Percentiles rank a stretch among this genome's conserved stretches.
Evolutionary conservation across 2,797 vertebrate species (phyloP).

Genomic region (Potorous gilbertii): DNA sequence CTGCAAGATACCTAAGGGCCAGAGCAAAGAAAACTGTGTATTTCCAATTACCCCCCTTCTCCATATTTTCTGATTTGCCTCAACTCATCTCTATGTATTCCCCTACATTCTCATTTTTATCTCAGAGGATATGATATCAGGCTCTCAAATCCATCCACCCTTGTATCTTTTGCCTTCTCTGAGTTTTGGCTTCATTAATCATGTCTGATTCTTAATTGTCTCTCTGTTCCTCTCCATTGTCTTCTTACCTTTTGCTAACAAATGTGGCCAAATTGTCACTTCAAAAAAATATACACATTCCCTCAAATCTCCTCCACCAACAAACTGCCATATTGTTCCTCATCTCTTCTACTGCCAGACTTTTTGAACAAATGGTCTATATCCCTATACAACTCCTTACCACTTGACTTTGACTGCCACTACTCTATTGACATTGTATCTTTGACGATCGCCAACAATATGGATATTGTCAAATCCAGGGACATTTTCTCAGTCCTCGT

Average conservation of each 20-base stretch:
- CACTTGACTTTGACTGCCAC: neutral
- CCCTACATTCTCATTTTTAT: neutral
- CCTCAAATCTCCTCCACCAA: neutral
- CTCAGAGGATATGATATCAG: neutral
- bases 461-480: neutral
- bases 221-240: neutral
- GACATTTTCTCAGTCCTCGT: neutral
- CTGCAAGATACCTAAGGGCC: neutral
- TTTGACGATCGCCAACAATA: neutral
- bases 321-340: neutral
- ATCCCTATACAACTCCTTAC: neutral
- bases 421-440: neutral
- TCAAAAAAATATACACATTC: neutral
- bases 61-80: neutral
- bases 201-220: neutral
- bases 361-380: neutral
- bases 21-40: slow-evolving; percentile 9
- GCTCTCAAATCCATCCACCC: neutral
- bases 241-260: neutral
- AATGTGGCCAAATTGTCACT: neutral
- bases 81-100: neutral
- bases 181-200: neutral
- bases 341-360: neutral
- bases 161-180: neutral
- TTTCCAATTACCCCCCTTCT: neutral